Conservation (phyloP, 2,888 invertebrate species). For the Lampropteryx suffumata region DNA sequence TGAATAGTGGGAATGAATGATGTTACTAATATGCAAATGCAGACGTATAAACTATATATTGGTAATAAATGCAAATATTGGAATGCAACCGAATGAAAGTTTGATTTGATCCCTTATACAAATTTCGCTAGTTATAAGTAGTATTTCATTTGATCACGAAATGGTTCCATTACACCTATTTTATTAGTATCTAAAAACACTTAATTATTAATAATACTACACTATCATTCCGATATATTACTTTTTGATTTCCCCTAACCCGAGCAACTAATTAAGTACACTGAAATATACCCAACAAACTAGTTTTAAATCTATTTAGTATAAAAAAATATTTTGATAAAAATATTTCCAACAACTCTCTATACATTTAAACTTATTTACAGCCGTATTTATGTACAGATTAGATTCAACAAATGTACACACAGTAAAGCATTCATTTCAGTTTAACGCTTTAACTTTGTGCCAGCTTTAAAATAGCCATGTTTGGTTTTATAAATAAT, state of each 20-base stretch:
- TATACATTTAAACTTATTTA: slow-evolving; percentile 68
- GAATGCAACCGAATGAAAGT: slow-evolving; percentile 24
- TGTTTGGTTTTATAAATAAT: slow-evolving; percentile 24
- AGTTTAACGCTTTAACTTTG: slow-evolving; percentile 40
- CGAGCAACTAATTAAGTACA: slow-evolving; percentile 24
- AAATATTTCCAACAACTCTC: slow-evolving; percentile 70
- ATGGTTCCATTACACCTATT: slow-evolving; percentile 58
- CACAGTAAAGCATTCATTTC: slow-evolving; percentile 22
- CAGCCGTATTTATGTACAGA: slow-evolving; percentile 60
- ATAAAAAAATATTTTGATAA: slow-evolving; percentile 76
- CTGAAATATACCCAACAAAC: slow-evolving; percentile 18
- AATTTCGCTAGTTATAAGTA: neutral
- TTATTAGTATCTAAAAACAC: slow-evolving; percentile 14
- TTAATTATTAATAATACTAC: slow-evolving; percentile 28
- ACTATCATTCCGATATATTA: slow-evolving; percentile 26
- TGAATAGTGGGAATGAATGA: slow-evolving; percentile 34
- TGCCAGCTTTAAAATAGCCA: slow-evolving; percentile 38
- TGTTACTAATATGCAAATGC: slow-evolving; percentile 39
- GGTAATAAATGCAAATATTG: slow-evolving; percentile 40
- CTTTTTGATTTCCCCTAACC: slow-evolving; percentile 18
- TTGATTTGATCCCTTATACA: slow-evolving; percentile 26
- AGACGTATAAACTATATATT: slow-evolving; percentile 12
- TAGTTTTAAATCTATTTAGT: slow-evolving; percentile 26
- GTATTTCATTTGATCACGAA: slow-evolving; percentile 46
- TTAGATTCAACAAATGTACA: slow-evolving; percentile 32